phyloP scores from a whole-genome alignment of 2,113 vertebrate species.

The Leucosticte australis region DNA sequence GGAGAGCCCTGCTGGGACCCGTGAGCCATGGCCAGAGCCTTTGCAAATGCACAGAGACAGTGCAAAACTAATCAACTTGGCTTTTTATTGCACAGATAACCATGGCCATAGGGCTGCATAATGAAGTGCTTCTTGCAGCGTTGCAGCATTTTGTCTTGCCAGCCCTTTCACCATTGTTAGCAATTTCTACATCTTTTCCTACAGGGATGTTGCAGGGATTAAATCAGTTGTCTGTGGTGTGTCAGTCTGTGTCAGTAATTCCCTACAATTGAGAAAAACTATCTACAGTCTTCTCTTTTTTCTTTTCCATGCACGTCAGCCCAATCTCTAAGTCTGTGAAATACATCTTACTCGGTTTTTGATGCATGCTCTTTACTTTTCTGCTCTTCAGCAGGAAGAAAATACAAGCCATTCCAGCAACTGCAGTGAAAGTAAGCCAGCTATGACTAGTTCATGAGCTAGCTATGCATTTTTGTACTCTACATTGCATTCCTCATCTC shows the following conservation, averaged over 20 bases:
- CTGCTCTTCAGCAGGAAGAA: not conserved
- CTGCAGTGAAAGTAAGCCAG: not conserved
- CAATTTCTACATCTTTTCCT: not conserved
- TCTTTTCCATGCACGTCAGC: not conserved
- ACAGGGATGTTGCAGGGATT: not conserved
- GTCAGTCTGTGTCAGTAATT: not conserved
- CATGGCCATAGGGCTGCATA: not conserved
- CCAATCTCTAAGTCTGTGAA: not conserved
- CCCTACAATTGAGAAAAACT: not conserved
- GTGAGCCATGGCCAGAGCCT: not conserved
- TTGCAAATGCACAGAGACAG: not conserved
- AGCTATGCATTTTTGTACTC: not conserved
- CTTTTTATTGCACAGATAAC: not conserved
- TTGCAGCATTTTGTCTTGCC: not conserved
- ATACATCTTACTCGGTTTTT: not conserved
- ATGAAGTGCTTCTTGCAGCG: not conserved
- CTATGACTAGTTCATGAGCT: not conserved
- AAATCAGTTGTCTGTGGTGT: not conserved
- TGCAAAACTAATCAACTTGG: rapidly evolving
- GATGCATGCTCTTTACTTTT: not conserved
- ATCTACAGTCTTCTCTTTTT: not conserved
- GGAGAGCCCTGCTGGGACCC: not conserved
- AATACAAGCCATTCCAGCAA: not conserved
- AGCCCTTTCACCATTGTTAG: not conserved
- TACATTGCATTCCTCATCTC: not conserved